phyloP scores from a whole-genome alignment of 2,113 vertebrate genomes.

The Pangasianodon hypophthalmus region DNA sequence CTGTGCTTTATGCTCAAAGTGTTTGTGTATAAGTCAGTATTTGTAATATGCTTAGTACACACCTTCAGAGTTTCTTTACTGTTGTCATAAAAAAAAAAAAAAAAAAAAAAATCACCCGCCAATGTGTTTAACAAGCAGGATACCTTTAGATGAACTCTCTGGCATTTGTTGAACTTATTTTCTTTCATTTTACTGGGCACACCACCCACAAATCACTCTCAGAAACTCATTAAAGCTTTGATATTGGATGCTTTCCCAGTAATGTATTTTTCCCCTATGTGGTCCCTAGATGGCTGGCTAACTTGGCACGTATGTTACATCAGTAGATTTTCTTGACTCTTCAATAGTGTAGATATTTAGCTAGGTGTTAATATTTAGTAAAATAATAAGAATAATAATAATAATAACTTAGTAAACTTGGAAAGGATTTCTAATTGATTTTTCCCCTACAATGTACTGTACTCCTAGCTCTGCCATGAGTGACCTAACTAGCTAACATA shows the following conservation, averaged over 20 bases:
- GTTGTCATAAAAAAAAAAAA: neutral
- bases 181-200: neutral
- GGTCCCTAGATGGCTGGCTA: neutral
- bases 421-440: neutral
- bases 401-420: neutral
- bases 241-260: neutral
- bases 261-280: neutral
- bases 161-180: neutral
- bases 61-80: conserved; percentile 32
- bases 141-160: conserved; percentile 53
- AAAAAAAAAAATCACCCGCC: conserved; percentile 44
- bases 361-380: neutral
- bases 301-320: neutral
- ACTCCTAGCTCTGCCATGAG: neutral
- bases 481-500: neutral
- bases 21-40: conserved; percentile 4
- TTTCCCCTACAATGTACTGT: neutral
- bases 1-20: neutral
- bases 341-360: neutral
- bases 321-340: neutral
- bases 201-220: neutral
- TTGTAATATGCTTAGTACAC: conserved; percentile 38
- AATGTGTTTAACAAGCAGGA: conserved; percentile 31
- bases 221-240: neutral
- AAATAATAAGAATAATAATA: too few species aligned